Evolutionary conservation across 2,797 vertebrate species (phyloP).

Genomic region (Rhodeus uyekii): DNA sequence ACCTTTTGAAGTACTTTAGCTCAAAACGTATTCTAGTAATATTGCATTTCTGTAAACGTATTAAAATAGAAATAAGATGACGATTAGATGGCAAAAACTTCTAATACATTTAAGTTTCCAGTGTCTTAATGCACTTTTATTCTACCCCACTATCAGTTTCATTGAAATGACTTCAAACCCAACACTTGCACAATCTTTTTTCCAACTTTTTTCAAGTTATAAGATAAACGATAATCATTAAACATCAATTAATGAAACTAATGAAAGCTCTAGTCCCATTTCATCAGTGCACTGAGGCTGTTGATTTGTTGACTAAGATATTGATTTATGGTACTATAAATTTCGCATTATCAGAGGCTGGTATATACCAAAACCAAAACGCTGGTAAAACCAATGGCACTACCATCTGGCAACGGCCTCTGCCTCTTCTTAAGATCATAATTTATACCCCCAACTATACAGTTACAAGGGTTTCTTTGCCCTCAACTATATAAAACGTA

Average conservation of each 20-base stretch:
- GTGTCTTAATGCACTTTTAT: background rate
- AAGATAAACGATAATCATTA: background rate
- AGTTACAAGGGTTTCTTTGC: background rate
- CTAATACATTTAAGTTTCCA: background rate
- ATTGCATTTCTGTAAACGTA: background rate
- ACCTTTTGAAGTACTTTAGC: background rate
- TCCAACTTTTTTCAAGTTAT: background rate
- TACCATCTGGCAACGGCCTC: background rate
- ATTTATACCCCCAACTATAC: background rate
- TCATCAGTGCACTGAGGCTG: background rate
- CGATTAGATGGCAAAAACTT: background rate
- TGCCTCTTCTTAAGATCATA: background rate
- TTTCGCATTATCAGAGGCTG: background rate
- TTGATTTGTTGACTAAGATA: background rate
- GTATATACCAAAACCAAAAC: background rate
- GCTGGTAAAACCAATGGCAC: background rate
- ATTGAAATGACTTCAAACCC: background rate
- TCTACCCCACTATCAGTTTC: no score
- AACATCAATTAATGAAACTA: slow-evolving; percentile 3
- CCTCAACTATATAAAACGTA: background rate
- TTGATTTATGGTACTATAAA: background rate
- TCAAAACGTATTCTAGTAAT: background rate
- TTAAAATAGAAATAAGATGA: background rate
- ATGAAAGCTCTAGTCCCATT: background rate
- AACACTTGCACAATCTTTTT: background rate